Conservation (phyloP, 2,113 vertebrate genomes). For the Serilophus lunatus region DNA sequence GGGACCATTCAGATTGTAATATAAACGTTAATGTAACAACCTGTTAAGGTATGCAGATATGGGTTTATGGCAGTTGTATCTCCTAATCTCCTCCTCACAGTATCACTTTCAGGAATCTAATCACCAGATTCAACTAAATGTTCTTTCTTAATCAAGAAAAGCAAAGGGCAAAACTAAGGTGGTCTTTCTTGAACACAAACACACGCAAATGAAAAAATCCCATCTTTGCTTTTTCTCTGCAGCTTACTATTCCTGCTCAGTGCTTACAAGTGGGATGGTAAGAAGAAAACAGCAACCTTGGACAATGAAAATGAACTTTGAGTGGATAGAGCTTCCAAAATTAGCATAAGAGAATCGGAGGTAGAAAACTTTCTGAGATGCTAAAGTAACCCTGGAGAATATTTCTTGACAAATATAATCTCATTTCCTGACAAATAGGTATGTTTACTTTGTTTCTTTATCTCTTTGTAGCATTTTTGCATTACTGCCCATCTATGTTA, state of each 20-base stretch:
- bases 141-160: background rate
- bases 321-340: background rate
- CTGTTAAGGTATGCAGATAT: background rate
- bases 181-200: background rate
- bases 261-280: background rate
- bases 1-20: accelerated
- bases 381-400: background rate
- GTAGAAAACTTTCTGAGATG: background rate
- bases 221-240: background rate
- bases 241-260: background rate
- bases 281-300: background rate
- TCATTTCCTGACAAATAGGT: too few species aligned
- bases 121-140: background rate
- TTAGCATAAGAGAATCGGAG: background rate
- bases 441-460: background rate
- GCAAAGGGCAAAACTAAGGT: background rate
- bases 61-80: accelerated
- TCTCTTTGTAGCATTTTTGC: background rate
- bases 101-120: background rate
- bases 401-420: background rate
- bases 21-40: background rate
- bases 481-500: background rate
- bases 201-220: background rate
- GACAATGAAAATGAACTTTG: background rate
- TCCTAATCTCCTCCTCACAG: background rate